Conservation (phyloP, 37 sponge, comb jelly and placozoan species). For the Halichondria panicea region DNA sequence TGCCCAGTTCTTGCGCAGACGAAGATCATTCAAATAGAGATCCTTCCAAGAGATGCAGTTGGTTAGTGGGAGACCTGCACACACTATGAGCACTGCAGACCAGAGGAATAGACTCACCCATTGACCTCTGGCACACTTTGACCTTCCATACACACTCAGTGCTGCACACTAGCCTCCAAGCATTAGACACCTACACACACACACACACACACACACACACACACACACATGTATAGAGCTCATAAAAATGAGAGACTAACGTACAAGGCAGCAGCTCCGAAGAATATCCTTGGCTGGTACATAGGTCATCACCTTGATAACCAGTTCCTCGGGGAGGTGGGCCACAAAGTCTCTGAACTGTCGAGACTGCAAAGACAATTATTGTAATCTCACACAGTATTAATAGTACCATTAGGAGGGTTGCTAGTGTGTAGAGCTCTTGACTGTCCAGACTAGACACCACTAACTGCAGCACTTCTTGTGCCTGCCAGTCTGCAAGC, state of each 20-base stretch:
- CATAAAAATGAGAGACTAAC: not conserved
- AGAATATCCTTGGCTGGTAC: constrained; percentile 64
- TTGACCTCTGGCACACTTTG: constrained; percentile 7
- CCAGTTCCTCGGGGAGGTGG: constrained; percentile 35
- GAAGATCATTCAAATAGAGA: constrained; percentile 51
- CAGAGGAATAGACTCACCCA: constrained; percentile 17
- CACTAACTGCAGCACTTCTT: constrained; percentile 62
- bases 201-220: constrained; percentile 2
- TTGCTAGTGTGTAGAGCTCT: constrained; percentile 47
- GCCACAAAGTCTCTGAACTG: constrained; percentile 57
- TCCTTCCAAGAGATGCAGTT: constrained; percentile 38
- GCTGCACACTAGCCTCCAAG: constrained; percentile 45
- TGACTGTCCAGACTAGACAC: constrained; percentile 43
- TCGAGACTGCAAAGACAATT: constrained; percentile 11
- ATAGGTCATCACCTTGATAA: constrained; percentile 7
- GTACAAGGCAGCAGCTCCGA: constrained; percentile 21
- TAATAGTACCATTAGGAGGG: constrained; percentile 45
- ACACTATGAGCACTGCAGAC: not conserved
- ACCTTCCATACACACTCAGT: constrained; percentile 52
- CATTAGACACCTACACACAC: constrained; percentile 42
- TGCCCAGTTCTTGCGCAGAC: constrained; percentile 69
- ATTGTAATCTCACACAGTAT: not conserved
- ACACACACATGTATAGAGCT: not conserved
- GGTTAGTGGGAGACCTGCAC: constrained; percentile 49
- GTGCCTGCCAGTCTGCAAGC: constrained; percentile 67